Percentiles rank a stretch among this genome's conserved stretches.
These are phyloP conservation scores for Ranitomeya imitator DNA, from an alignment of 2,113 vertebrate genomes.

Conservation along the genomic window DNA sequence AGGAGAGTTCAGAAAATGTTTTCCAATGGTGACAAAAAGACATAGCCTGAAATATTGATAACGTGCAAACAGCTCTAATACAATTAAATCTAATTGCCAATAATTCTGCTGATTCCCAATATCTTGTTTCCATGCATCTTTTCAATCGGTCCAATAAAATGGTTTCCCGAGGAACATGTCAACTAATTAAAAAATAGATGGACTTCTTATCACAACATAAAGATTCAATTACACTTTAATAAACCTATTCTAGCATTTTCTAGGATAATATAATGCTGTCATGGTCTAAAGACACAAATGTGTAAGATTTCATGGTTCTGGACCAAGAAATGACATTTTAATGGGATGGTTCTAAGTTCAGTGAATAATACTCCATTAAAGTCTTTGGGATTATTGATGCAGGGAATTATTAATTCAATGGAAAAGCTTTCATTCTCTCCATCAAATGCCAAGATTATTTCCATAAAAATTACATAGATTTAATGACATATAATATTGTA, in stretches of 20 bases:
- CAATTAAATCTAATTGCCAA: slow-evolving; percentile 37
- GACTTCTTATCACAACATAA: slow-evolving; percentile 22
- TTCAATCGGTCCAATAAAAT: slow-evolving; percentile 20
- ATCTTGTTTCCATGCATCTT: background rate
- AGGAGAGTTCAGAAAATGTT: slow-evolving; percentile 32
- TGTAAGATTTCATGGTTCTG: slow-evolving; percentile 42
- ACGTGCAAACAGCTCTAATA: background rate
- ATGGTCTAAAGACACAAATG: slow-evolving; percentile 48
- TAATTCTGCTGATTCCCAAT: slow-evolving; percentile 21
- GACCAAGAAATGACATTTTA: slow-evolving; percentile 56
- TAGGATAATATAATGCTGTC: slow-evolving; percentile 45
- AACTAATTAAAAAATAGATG: slow-evolving; percentile 51
- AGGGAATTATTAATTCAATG: slow-evolving; percentile 49
- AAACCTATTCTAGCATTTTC: slow-evolving; percentile 26
- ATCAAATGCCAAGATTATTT: background rate
- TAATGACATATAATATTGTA: background rate
- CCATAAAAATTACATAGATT: background rate
- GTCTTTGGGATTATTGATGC: slow-evolving; percentile 49
- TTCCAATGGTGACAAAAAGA: background rate
- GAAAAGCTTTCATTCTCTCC: slow-evolving; percentile 8
- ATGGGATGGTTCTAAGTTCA: slow-evolving; percentile 51
- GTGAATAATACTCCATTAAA: slow-evolving; percentile 47
- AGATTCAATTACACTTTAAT: slow-evolving; percentile 47
- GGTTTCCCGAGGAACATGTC: slow-evolving; percentile 30
- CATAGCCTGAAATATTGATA: background rate